These are phyloP conservation scores for Metacarcinus magister DNA, from an alignment of 2,888 invertebrate species.

Conservation along the genomic window DNA sequence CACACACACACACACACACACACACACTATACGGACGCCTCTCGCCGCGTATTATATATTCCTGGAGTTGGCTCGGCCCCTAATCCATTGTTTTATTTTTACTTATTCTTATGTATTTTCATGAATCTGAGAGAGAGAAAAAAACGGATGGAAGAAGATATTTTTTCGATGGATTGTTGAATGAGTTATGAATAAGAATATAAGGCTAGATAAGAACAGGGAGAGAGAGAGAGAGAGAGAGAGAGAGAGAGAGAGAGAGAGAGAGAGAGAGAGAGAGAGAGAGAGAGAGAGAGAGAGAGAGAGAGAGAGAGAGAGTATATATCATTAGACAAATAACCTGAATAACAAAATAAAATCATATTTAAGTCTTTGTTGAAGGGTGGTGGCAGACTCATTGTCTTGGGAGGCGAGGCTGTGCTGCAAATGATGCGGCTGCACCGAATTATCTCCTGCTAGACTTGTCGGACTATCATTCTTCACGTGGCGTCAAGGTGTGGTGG, in stretches of 20 bases:
- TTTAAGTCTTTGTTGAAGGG: background rate
- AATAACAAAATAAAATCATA: background rate
- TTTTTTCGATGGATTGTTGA: background rate
- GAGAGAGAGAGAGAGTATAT: slow-evolving; percentile 23
- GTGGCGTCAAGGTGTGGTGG: background rate
- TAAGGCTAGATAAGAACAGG: background rate
- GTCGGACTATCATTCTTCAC: background rate
- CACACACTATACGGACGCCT: too few species aligned
- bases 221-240: slow-evolving; percentile 47
- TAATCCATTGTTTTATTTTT: slow-evolving; percentile 26
- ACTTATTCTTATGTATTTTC: background rate
- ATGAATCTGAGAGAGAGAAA: background rate
- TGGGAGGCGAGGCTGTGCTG: slow-evolving; percentile 26
- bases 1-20: background rate
- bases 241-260: background rate
- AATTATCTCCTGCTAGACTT: background rate
- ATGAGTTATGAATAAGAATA: background rate
- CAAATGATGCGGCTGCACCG: slow-evolving; percentile 1
- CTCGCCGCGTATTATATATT: background rate
- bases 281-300: slow-evolving; percentile 34
- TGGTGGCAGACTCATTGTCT: slow-evolving; percentile 26
- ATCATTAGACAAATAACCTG: too few species aligned
- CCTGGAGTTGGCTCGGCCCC: background rate
- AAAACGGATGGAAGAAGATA: background rate
- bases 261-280: slow-evolving; percentile 40